phyloP scores from a whole-genome alignment of 2,113 vertebrate genomes.

The Poeciliopsis occidentalis region DNA sequence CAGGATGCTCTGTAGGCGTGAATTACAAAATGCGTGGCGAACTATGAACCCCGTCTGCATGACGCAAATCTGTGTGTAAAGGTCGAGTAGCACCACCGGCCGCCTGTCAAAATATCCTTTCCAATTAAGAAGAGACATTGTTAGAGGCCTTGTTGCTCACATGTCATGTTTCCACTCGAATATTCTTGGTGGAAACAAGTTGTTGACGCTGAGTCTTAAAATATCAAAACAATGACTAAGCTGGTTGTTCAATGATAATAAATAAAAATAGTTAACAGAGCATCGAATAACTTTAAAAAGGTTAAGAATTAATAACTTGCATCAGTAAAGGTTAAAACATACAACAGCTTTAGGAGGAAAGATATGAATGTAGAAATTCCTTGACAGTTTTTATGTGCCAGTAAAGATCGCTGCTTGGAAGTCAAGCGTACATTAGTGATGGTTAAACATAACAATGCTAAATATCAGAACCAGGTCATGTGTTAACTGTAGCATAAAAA shows the following conservation, averaged over 20 bases:
- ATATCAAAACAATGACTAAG: conserved; percentile 2
- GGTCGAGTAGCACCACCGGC: conserved; percentile 67
- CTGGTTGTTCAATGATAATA: not conserved
- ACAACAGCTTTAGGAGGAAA: not conserved
- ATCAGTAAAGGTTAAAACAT: not conserved
- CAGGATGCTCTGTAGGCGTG: conserved; percentile 41
- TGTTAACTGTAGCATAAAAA: no score
- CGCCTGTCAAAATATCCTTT: conserved; percentile 57
- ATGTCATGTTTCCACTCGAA: conserved; percentile 39
- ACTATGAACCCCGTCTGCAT: conserved; percentile 55
- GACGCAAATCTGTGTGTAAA: conserved; percentile 63
- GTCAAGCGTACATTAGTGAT: no score
- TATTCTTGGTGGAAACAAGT: conserved; percentile 31
- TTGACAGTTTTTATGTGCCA: no score
- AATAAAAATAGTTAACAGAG: not conserved
- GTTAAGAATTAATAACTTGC: no score
- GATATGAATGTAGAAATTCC: no score
- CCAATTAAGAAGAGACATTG: conserved; percentile 52
- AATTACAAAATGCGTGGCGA: conserved; percentile 56
- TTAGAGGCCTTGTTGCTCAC: conserved; percentile 41
- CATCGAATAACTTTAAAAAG: not conserved
- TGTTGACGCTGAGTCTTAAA: conserved; percentile 20
- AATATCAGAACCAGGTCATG: no score
- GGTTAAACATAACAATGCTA: no score
- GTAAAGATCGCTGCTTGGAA: no score